Base-by-base conservation (phyloP, 2,888 invertebrate species). In the Scrobipalpa atriplicella region DNA sequence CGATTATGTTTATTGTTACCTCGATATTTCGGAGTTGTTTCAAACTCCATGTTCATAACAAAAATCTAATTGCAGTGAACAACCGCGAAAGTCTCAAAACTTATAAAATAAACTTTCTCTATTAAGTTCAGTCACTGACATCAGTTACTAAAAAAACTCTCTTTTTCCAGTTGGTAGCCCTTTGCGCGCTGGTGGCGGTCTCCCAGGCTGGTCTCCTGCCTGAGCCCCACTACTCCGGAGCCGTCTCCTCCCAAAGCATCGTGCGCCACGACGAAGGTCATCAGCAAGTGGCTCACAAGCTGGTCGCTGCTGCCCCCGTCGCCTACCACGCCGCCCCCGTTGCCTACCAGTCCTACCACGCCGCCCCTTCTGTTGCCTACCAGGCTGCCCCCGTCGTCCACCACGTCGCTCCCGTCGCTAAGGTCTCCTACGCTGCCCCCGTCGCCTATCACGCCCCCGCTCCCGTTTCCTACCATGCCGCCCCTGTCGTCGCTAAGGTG, bases 211-310 rank as follows among this genome's bases (percentile, higher is more conserved):
- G 78, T 72, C 74, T 80, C 16, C 69, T 84, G 69, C 71, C 82
- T 10, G 89, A 71, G 67, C 93, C 66, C 80, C 86, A 87, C 72
- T 82, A 85, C 75, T 83, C 82, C 13, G 71, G 80, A 6, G 84
- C 83, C 5, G 83, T 86, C n/a, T 86, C 86, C 54, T 85, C 85
- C 6, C 85, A 85, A 69, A 86, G 78, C 75, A 83, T 86, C 71
- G 79, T 86, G 38, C 82, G 86, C 66, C 83, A 81, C 72, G 86
- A 84, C 79, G 82, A 78, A 81, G 82, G 84, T 11, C 76, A 80
- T 67, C 73, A 72, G 62, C 75, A 73, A 71, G 71, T 18, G 72
- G 79, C 75, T 19, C 72, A 74, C 64, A 73, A 76, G 64, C 56
- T 75, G 61, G 76, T 78, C 65, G 70, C 66, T 8, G 74, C 79